Evolutionary conservation across 2,113 vertebrate species (phyloP), one percentile per base, ranked within the genome.

Genomic region (Cinclus cinclus): DNA sequence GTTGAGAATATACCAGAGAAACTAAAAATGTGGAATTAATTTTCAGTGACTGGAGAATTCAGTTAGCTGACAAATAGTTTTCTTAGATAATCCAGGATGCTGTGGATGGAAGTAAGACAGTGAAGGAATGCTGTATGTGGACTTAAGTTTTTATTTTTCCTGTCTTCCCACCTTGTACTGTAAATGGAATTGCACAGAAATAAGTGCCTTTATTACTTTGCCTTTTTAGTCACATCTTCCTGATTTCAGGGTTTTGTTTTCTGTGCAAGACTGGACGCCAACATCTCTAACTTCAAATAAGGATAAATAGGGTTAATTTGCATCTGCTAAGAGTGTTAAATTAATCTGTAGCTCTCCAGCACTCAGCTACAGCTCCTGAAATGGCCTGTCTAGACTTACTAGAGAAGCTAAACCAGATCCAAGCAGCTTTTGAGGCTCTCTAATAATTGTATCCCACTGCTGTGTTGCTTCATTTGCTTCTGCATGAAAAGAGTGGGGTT

Each of bases 11-110:
- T 75, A 79, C n/a, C 0, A 8, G 69, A 82, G 80, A 92, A 95
- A 84, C 44, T 76, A 79, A 52, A 87, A 87, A 84, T 90, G 83
- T 89, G 92, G 88, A 95, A 94, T 97, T 93, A 93, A 84, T 95
- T 96, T 93, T 79, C 80, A 92, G 83, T 75, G 92, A 68, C 76
- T 86, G 78, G 90, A 90, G 71, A 82, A 84, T 87, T 94, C 73
- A 89, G 69, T 76, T 90, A 75, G 86, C 95, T 95, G 92, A 84
- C 80, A 92, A 71, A 84, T 68, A 89, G 41, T 91, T 94, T 46
- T 65, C 67, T 87, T 94, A 64, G 90, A 60, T 93, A 93, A 96
- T 69, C 33, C 64, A 55, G 49, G 67, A 30, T 92, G 67, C 52
- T 52, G 67, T 69, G 74, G 58, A 84, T 90, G 73, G 81, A 76